A percentile compares a stretch with the other conserved stretches of the same genome.
Evolutionary conservation across 2,797 vertebrate species (phyloP).

Genomic region (Gallinago solitaria): DNA sequence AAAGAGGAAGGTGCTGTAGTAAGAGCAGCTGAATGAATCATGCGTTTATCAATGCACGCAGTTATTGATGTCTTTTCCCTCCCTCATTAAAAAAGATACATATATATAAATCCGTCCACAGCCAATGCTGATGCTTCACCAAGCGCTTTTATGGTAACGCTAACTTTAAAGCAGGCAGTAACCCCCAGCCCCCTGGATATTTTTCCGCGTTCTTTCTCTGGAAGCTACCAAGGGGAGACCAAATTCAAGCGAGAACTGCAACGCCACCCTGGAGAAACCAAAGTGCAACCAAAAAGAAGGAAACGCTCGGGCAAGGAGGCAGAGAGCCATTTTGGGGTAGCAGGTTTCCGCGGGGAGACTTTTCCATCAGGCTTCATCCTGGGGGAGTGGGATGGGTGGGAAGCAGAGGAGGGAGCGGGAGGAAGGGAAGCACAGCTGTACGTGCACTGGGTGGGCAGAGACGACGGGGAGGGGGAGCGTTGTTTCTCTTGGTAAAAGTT

Average conservation of each 20-base stretch:
- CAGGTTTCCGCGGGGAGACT: not conserved
- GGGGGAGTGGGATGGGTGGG: not conserved
- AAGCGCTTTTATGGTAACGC: not conserved
- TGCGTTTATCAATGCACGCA: conserved; percentile 19
- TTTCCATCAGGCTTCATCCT: not conserved
- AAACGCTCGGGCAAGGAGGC: not conserved
- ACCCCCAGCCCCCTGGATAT: not conserved
- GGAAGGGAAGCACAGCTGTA: not conserved
- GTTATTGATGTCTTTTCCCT: conserved; percentile 5
- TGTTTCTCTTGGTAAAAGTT: conserved; percentile 6
- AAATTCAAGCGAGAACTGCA: not conserved
- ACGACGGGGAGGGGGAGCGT: rapidly evolving
- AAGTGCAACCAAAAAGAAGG: not conserved
- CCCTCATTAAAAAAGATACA: conserved; percentile 12
- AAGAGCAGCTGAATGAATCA: conserved; percentile 40
- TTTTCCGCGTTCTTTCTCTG: not conserved
- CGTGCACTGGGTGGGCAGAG: not conserved
- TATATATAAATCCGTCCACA: not conserved
- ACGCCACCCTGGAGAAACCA: not conserved
- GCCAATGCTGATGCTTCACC: not conserved
- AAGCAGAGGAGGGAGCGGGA: not conserved
- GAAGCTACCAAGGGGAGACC: not conserved
- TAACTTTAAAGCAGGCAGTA: not conserved
- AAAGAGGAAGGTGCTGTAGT: conserved; percentile 49
- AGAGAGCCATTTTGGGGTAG: not conserved